Evolutionary conservation across 2,888 invertebrate genomes (phyloP).

Genomic region (Caenorhabditis sulstoni): DNA sequence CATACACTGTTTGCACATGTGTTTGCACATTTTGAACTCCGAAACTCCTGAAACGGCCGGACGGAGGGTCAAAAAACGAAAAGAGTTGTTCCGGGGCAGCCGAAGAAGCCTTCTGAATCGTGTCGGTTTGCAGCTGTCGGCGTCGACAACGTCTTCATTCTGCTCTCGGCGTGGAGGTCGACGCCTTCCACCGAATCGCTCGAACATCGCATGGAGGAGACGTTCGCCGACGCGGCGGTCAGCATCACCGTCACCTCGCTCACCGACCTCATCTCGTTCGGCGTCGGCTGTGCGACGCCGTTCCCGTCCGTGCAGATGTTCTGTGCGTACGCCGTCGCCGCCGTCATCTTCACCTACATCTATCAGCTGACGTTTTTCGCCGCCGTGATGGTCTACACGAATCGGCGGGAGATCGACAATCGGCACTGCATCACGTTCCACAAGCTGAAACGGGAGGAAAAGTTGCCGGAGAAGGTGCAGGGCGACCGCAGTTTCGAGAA

Average conservation of each 20-base stretch:
- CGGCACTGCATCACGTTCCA: slow-evolving; percentile 77
- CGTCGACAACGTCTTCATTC: slow-evolving; percentile 95
- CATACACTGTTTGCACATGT: slow-evolving; percentile 42
- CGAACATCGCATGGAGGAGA: slow-evolving; percentile 90
- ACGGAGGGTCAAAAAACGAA: slow-evolving; percentile 27
- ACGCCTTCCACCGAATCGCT: slow-evolving; percentile 85
- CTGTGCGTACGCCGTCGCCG: slow-evolving; percentile 94
- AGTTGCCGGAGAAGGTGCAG: slow-evolving; percentile 39
- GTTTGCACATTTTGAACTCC: slow-evolving; percentile 56
- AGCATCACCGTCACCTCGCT: slow-evolving; percentile 95
- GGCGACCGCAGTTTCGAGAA: slow-evolving; percentile 79
- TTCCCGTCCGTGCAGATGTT: slow-evolving; percentile 93
- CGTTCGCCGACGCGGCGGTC: slow-evolving; percentile 93
- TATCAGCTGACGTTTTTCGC: slow-evolving; percentile 95
- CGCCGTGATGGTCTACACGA: slow-evolving; percentile 82
- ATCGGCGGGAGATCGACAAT: slow-evolving; percentile 70
- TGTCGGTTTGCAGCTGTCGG: slow-evolving; percentile 87
- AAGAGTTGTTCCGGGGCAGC: too few relatives aligned
- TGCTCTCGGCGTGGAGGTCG: slow-evolving; percentile 94
- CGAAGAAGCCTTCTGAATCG: too few relatives aligned
- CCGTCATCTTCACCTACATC: slow-evolving; percentile 91
- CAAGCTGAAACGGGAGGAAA: slow-evolving; percentile 63
- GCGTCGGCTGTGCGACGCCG: slow-evolving; percentile 93
- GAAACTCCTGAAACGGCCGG: slow-evolving; percentile 31
- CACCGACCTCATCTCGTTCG: slow-evolving; percentile 92